Conservation (phyloP, 2,113 vertebrate species). For the Alethe diademata region DNA sequence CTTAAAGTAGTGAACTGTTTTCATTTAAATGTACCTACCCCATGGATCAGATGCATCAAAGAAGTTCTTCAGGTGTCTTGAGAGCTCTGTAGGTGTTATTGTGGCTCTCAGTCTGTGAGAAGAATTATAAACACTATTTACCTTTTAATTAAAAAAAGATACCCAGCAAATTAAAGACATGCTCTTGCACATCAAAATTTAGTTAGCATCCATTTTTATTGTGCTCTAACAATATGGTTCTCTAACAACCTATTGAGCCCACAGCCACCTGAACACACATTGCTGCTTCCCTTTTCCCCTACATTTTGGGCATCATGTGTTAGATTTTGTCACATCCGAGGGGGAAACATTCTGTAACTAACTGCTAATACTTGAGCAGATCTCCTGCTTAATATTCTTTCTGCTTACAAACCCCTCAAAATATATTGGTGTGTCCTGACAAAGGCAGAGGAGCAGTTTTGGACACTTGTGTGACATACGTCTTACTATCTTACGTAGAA, state of each 20-base stretch:
- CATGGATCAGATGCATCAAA: conserved; percentile 54
- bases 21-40: conserved; percentile 49
- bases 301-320: background rate
- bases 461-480: conserved; percentile 70
- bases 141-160: conserved; percentile 79
- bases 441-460: conserved; percentile 59
- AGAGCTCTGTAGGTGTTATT: conserved; percentile 68
- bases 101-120: conserved; percentile 68
- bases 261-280: background rate
- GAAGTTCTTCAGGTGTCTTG: conserved; percentile 54
- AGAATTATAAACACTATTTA: conserved; percentile 77
- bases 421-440: conserved; percentile 47
- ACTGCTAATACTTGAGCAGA: conserved; percentile 38
- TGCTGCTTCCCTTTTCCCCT: background rate
- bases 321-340: conserved; percentile 35
- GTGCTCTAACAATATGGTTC: conserved; percentile 41
- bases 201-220: conserved; percentile 68
- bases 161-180: conserved; percentile 75
- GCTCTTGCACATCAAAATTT: conserved; percentile 71
- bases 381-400: conserved; percentile 36
- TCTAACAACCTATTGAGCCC: conserved; percentile 20
- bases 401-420: conserved; percentile 4
- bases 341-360: background rate
- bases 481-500: conserved; percentile 68
- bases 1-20: conserved; percentile 16